Evolutionary conservation across 23 tunicate species (phyloP), one percentile per base, ranked within the genome.

Genomic region (Ascidia mentula): DNA sequence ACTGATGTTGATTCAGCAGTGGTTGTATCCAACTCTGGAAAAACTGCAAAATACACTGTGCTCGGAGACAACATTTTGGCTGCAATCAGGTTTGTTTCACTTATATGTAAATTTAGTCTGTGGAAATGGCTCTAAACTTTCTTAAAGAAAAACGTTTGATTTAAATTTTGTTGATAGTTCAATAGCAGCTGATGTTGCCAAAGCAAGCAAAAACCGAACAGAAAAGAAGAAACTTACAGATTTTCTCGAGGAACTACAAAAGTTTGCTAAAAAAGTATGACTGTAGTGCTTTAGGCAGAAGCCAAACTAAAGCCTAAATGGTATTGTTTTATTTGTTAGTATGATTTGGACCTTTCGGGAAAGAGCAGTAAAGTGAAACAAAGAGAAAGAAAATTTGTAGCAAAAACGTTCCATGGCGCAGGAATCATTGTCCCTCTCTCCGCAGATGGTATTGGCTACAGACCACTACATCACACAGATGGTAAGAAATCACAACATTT

Each of bases 401-500:
- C 89, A 7, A 46, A 61, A 24, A 72, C 69, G 38, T 84, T 93
- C 45, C 98, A 93, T 53, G 69, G 71, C 72, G 80, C 81, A 40
- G 98, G 98, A 31, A 72, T 94, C 0, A 90, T 88, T 26, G 94
- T 94, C 31, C 94, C 98, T 34, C 60, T 94, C 32, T 82, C 46
- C 24, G 72, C 80, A 39, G 91, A 84, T 24, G 89, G 79, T 22
- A 80, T 88, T 69, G 98, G 98, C 0, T 94, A 94, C 79, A 40
- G 98, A 60, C 90, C 90, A 5, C 40, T 91, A 36, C 83, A 39
- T 31, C 79, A 82, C 30, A 38, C 73, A 53, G 65, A 53, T 53
- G 65, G 65, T 53, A 53, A 20, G 1, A 5, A 9, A n/a, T n/a
- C n/a, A n/a, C n/a, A n/a, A n/a, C n/a, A n/a, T n/a, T n/a, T n/a